Evolutionary conservation across 1,140 invertebrate genomes (phyloP), one percentile per base, ranked within the genome.

Genomic region (Laupala kohalensis): DNA sequence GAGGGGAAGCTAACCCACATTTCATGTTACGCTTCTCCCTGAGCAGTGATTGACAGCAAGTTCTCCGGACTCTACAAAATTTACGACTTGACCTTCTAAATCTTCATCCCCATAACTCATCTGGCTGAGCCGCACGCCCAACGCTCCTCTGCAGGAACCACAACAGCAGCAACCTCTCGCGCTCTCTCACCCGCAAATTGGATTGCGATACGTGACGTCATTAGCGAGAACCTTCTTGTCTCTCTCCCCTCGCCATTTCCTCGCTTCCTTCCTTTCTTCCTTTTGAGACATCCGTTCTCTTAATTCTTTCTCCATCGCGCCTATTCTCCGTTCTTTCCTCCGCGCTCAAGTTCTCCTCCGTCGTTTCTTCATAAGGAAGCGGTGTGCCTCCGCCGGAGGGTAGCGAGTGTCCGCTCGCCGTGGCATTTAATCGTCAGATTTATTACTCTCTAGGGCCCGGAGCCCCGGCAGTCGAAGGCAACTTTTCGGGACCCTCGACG

Each of bases 191-290:
- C 13, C 64, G 67, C 76, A 81, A 82, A 81, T 82, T 81, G 78
- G 80, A 82, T 82, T 78, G 79, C 76, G 78, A 79, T 80, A 82
- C 80, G 80, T 82, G 81, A 82, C 77, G 76, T 79, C 76, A 78
- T 82, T 80, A 81, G 77, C 70, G 75, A 71, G 79, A 53, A 13
- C 37, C 37, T 53, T 4, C 37, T 0, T 53, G 37, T 4, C n/a
- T 9, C 37, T 4, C 1, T 53, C 37, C 4, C 4, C 37, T 19
- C 37, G 37, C 1, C 19, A 2, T 4, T 53, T 53, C 37, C 0
- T 53, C 37, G n/a, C 19, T 53, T 19, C 37, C 37, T 0, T 53
- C 37, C 37, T 13, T 53, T 53, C 37, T 53, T 53, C 37, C 19
- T n/a, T n/a, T n/a, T n/a, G n/a, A n/a, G n/a, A 53, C 37, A 13